A percentile compares a stretch with the other conserved stretches of the same genome.
Conservation (phyloP, 2,113 vertebrate genomes). For the Hemiscyllium ocellatum region DNA sequence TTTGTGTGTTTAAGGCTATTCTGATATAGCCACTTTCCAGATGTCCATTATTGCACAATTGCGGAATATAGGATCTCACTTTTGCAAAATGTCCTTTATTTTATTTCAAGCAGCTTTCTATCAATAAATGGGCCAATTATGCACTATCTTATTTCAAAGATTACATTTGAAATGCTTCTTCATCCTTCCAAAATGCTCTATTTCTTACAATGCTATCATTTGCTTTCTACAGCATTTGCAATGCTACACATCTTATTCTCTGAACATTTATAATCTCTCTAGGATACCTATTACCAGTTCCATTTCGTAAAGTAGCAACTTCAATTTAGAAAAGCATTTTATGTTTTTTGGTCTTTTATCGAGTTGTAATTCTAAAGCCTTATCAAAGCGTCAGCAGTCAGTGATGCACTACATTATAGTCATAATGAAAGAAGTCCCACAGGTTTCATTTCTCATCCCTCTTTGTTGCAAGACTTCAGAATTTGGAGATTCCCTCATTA, state of each 20-base stretch:
- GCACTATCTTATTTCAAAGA: conserved; percentile 22
- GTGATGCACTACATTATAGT: neutral
- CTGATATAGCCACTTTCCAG: neutral
- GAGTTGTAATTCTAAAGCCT: neutral
- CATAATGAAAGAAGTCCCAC: neutral
- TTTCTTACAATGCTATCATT: conserved; percentile 17
- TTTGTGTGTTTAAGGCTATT: neutral
- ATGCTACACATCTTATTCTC: conserved; percentile 24
- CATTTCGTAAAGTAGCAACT: conserved; percentile 13
- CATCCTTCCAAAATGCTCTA: conserved; percentile 13
- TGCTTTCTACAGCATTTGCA: conserved; percentile 25
- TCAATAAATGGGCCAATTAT: conserved; percentile 30
- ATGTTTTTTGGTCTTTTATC: neutral
- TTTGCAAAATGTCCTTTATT: neutral
- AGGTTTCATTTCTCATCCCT: neutral
- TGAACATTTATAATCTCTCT: conserved; percentile 29
- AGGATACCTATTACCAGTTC: conserved; percentile 30
- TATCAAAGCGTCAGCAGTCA: neutral
- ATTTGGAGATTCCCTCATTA: neutral
- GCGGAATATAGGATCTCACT: neutral
- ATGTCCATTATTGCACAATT: conserved; percentile 11
- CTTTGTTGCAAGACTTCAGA: neutral
- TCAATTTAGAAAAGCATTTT: conserved; percentile 29
- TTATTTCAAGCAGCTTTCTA: conserved; percentile 27
- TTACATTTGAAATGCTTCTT: conserved; percentile 21